phyloP scores from a whole-genome alignment of 2,797 vertebrate species.

The Clarias pachynema region DNA sequence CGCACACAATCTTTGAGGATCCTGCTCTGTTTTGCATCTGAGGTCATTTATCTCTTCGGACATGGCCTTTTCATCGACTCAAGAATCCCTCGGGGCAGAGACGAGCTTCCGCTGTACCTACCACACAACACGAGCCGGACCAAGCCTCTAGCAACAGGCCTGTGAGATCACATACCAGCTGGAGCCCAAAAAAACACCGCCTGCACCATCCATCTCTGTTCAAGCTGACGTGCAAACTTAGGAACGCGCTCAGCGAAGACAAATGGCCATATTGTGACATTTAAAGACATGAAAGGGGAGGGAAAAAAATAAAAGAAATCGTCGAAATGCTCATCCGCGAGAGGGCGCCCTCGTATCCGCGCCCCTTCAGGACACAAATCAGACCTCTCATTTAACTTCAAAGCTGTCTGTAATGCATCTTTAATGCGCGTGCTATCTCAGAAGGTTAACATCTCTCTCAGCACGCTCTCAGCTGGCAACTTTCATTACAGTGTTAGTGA shows the following conservation, averaged over 20 bases:
- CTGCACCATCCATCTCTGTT: conserved; percentile 49
- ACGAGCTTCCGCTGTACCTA: conserved; percentile 47
- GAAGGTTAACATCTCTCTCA: conserved; percentile 77
- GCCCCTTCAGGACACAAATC: conserved; percentile 65
- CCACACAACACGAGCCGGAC: conserved; percentile 53
- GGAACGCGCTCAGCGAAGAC: conserved; percentile 37
- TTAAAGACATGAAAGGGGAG: neutral
- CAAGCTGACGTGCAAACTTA: conserved; percentile 30
- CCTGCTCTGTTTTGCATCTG: conserved; percentile 43
- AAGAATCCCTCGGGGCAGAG: conserved; percentile 38
- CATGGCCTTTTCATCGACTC: conserved; percentile 55
- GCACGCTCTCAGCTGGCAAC: conserved; percentile 73
- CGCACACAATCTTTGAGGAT: conserved; percentile 51
- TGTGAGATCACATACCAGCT: conserved; percentile 64
- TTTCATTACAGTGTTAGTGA: conserved; percentile 69
- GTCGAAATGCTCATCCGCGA: conserved; percentile 31
- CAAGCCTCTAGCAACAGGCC: conserved; percentile 55
- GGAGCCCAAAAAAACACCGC: conserved; percentile 37
- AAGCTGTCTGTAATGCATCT: conserved; percentile 77
- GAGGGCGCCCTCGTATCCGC: conserved; percentile 44
- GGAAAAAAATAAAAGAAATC: neutral
- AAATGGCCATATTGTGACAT: conserved; percentile 45
- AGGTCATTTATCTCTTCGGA: conserved; percentile 64
- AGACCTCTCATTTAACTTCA: conserved; percentile 74
- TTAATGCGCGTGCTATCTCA: conserved; percentile 74